Evolutionary conservation across 30 jellyfish, hydroid and myxozoan species (phyloP), one percentile per base, ranked within the genome.

Genomic region (Haliclystus octoradiatus): DNA sequence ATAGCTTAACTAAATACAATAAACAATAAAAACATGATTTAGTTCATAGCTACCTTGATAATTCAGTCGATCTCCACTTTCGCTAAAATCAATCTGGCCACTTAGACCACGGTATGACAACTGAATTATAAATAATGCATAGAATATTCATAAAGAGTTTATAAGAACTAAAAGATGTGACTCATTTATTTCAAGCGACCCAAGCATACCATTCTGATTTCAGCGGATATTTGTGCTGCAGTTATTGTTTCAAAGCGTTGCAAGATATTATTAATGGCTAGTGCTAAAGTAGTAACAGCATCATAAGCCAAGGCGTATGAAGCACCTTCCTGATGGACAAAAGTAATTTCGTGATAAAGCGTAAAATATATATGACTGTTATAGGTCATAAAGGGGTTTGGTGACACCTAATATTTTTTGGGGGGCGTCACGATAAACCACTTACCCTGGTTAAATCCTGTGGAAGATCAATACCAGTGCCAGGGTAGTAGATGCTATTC

Each of bases 271-370:
- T 75, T 72, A 62, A 84, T 69, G 52, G 95, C 93, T 28, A 64
- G 9, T 29, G 84, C 88, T 34, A 71, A 71, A 13, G 81, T 1
- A 25, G 63, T 77, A 4, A 84, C 81, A 7, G 93, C 78, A 72
- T 84, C 95, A 62, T 78, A 66, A 25, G 90, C 88, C 71, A 84
- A 33, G 33, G 88, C 95, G 67, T 60, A 78, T 23, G 62, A 25
- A 1, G 89, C 75, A 25, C 93, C 95, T 31, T 40, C 64, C 95
- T 84, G 30, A 0, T 47, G 15, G 50, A 50, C 1, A 79, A n/a
- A n/a, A n/a, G n/a, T n/a, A n/a, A n/a, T n/a, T n/a, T n/a, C n/a
- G n/a, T 19, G 22, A 49, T 23, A 49, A 14, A 14, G 15, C 62
- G 22, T 49, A 14, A 49, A 23, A 19, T 14, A 49, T 23, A 49